Conservation (phyloP, 1,140 invertebrate species). For the Rhopalosiphum padi region DNA sequence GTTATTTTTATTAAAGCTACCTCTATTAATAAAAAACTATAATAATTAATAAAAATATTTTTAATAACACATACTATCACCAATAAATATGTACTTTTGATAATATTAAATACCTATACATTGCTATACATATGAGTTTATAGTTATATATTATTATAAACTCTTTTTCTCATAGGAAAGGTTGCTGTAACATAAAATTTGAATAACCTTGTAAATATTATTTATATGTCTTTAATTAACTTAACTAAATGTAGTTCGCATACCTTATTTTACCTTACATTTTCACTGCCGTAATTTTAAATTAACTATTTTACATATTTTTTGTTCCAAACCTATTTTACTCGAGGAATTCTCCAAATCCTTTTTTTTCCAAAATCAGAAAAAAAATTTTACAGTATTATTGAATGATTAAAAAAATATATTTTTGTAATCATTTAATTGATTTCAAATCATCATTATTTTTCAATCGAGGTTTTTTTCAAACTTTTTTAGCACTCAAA, state of each 20-base stretch:
- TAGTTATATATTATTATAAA: not conserved
- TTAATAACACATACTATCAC: not conserved
- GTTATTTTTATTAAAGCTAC: not conserved
- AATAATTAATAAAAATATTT: not conserved
- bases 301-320: not conserved
- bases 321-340: not conserved
- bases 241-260: not conserved
- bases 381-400: not conserved
- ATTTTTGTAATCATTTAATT: not conserved
- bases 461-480: not conserved
- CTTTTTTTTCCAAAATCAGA: not conserved
- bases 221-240: slow-evolving; percentile 4
- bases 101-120: not conserved
- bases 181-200: not conserved
- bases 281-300: not conserved
- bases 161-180: not conserved
- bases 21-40: not conserved
- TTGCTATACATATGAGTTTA: not conserved
- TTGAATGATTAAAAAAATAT: not conserved
- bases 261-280: not conserved
- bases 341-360: not conserved
- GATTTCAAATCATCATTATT: not conserved
- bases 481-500: not conserved
- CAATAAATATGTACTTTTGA: not conserved
- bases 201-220: not conserved